Evolutionary conservation across 1,140 invertebrate species (phyloP).

Genomic region (Drosophila melanica): DNA sequence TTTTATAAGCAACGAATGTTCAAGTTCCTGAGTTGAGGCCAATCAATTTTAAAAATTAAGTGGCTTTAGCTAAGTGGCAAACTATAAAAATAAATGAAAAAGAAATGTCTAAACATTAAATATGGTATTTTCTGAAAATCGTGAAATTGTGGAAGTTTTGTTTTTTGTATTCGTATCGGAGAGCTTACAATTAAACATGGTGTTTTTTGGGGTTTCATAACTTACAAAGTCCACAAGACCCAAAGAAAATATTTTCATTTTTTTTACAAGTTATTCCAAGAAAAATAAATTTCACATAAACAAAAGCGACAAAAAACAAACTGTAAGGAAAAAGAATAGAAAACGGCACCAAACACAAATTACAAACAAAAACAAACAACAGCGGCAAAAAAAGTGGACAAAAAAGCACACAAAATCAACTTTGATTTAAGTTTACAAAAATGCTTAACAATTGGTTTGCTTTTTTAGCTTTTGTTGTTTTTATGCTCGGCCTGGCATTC

Average conservation of each 20-base stretch:
- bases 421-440: conserved; percentile 83
- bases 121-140: too few relatives aligned
- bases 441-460: conserved; percentile 75
- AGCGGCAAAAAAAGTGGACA: conserved; percentile 48
- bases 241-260: conserved; percentile 20
- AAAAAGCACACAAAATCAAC: conserved; percentile 69
- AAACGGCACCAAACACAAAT: conserved; percentile 36
- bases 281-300: conserved; percentile 67
- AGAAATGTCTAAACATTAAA: too few relatives aligned
- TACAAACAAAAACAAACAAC: conserved; percentile 43
- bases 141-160: not conserved
- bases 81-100: too few relatives aligned
- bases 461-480: conserved; percentile 70
- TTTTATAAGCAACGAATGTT: conserved; percentile 18
- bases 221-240: conserved; percentile 7
- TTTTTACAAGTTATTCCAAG: conserved; percentile 59
- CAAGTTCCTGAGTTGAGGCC: conserved; percentile 9
- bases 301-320: conserved; percentile 39
- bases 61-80: not conserved
- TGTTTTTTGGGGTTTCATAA: conserved; percentile 21
- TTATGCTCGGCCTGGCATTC: conserved; percentile 28
- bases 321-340: conserved; percentile 32
- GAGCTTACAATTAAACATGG: conserved; percentile 30
- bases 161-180: not conserved
- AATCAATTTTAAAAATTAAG: conserved; percentile 18